Evolutionary conservation across 1,140 invertebrate species (phyloP), one percentile per base, ranked within the genome.

Genomic region (Colletes latitarsis): DNA sequence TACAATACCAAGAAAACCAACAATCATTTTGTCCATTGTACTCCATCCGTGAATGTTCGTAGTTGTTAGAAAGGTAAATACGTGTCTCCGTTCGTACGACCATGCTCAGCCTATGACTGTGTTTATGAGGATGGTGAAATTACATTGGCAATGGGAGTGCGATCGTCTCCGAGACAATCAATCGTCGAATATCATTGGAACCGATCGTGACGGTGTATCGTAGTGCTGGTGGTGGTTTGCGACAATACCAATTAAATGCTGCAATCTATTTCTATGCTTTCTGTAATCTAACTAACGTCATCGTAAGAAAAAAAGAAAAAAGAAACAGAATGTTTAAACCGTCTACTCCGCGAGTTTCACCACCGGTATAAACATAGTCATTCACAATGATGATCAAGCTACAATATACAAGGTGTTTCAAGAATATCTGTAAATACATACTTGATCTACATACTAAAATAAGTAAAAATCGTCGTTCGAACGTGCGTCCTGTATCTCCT

Each of bases 81-180:
- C 64, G 73, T 17, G 52, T 19, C 39, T 21, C 39, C 9, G 64
- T 68, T 74, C 30, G 62, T 55, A 39, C 53, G 58, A 53, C 81
- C 82, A 78, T 62, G 77, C 75, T 67, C 60, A 49, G 41, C 39
- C 49, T 21, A 85, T 82, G 79, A 78, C 79, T 85, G 83, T 85
- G 79, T 85, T 85, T 86, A 82, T 85, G 83, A 73, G 74, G 83
- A 85, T 85, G 84, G 83, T 85, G 74, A 86, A 86, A 86, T 73
- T 19, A 52, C 21, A 46, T 66, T 15, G 72, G 49, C 46, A 60
- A 68, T 30, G 53, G 67, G 63, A 41, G 12, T 67, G 67, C 70
- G 49, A 41, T 55, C 60, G 55, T 41, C 43, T 4, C 6, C 4
- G 60, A 53, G 6, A 21, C 12, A 52, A 52, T 39, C n/a, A 17